A percentile compares a stretch with the other conserved stretches of the same genome.
Conservation (phyloP, 2,888 invertebrate species). For the Oligia strigilis region DNA sequence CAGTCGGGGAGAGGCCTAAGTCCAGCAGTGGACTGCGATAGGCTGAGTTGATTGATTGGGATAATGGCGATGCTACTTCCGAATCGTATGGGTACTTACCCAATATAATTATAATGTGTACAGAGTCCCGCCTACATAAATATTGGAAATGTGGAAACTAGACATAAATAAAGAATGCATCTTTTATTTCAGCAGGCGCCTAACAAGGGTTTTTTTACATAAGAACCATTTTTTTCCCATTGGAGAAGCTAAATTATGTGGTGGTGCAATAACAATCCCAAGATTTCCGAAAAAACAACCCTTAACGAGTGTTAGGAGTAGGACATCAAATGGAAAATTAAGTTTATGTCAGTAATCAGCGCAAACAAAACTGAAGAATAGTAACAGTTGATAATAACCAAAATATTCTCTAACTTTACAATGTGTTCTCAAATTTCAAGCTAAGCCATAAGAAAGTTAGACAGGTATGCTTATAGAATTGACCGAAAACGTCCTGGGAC, state of each 20-base stretch:
- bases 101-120: no score
- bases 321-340: neutral
- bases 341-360: neutral
- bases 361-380: neutral
- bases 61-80: neutral
- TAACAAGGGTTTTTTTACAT: neutral
- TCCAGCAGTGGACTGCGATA: no score
- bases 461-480: slow-evolving; percentile 90
- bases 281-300: neutral
- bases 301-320: neutral
- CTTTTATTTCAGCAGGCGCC: neutral
- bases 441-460: no score
- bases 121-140: neutral
- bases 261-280: neutral
- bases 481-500: slow-evolving; percentile 83
- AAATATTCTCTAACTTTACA: neutral
- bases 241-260: neutral
- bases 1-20: neutral
- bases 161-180: neutral
- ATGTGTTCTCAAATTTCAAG: neutral
- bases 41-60: no score
- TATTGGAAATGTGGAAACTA: neutral
- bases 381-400: neutral
- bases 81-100: neutral
- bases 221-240: neutral